Evolutionary conservation across 2,113 vertebrate species (phyloP), one percentile per base, ranked within the genome.

Genomic region (Microtus oregoni): DNA sequence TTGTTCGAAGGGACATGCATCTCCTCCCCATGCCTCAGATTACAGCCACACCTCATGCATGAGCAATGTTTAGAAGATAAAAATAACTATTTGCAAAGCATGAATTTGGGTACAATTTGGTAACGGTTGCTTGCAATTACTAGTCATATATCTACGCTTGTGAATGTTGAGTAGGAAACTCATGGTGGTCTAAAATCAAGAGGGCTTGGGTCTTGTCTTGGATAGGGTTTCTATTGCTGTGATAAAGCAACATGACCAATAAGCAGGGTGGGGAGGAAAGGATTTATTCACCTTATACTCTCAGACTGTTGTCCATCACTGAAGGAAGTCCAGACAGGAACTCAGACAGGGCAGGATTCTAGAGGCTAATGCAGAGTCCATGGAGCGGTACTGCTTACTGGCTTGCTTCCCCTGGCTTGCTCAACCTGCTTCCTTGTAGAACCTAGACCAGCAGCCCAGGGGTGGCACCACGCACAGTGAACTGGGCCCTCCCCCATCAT

Each of bases 11-110:
- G 78, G 72, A 17, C 1, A 79, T 30, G 41, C 12, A n/a, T 41
- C 55, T 75, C 91, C 68, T 85, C 65, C 52, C 44, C 4, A 32
- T 3, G 19, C 68, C 30, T 86, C 52, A 75, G 20, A 70, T 55
- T 55, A 4, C 41, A 86, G 28, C 73, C 72, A 30, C 44, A 38
- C 7, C 30, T 90, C 52, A 68, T 26, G 52, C 65, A 52, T 6
- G 76, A 87, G 22, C 38, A 61, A 52, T 92, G 24, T 95, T 89
- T 61, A 38, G 17, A 79, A 92, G 63, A 78, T 75, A 93, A 96
- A 95, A 95, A 85, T 4, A 44, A 79, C 32, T 65, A 41, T 75
- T 58, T 61, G 86, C n/a, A 86, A 89, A 72, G 52, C 26, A 9
- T 26, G 19, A 90, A 67, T 41, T 82, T 93, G 35, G 32, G n/a